A percentile compares a stretch with the other conserved stretches of the same genome.
Conservation (phyloP, 2,797 vertebrate genomes). For the Lepilemur septentrionalis region DNA sequence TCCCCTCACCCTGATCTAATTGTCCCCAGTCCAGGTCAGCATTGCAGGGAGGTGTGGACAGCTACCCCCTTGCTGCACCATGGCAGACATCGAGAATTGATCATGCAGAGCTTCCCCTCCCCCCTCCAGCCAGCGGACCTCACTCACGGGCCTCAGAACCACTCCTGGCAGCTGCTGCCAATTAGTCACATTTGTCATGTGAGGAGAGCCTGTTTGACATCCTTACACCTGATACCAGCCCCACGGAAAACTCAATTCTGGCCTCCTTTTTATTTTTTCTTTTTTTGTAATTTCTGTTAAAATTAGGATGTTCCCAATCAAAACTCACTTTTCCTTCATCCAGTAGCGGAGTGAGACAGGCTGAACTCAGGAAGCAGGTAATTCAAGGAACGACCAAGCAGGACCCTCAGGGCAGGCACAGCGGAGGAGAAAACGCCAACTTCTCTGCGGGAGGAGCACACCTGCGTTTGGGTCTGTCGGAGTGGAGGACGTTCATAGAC, state of each 20-base stretch:
- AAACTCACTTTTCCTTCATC: background rate
- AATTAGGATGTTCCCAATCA: background rate
- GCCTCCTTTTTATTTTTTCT: background rate
- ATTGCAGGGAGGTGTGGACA: background rate
- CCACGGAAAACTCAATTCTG: background rate
- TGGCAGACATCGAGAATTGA: background rate
- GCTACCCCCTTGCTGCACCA: fast-evolving
- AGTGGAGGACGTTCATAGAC: background rate
- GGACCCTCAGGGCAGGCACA: background rate
- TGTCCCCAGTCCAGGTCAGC: background rate
- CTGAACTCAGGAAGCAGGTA: background rate
- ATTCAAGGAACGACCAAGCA: background rate
- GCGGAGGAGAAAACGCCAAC: background rate
- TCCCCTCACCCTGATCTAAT: background rate
- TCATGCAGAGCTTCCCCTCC: background rate
- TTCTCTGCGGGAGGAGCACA: background rate
- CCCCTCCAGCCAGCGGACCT: background rate
- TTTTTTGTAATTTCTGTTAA: background rate
- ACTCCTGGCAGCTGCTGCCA: background rate
- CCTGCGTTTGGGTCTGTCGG: background rate
- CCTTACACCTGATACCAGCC: background rate
- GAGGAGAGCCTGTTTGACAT: background rate
- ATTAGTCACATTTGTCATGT: background rate
- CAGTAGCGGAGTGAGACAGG: background rate
- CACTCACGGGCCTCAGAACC: background rate